Evolutionary conservation across 2,888 invertebrate genomes (phyloP), one percentile per base, ranked within the genome.

Genomic region (Lucinisca nassula): DNA sequence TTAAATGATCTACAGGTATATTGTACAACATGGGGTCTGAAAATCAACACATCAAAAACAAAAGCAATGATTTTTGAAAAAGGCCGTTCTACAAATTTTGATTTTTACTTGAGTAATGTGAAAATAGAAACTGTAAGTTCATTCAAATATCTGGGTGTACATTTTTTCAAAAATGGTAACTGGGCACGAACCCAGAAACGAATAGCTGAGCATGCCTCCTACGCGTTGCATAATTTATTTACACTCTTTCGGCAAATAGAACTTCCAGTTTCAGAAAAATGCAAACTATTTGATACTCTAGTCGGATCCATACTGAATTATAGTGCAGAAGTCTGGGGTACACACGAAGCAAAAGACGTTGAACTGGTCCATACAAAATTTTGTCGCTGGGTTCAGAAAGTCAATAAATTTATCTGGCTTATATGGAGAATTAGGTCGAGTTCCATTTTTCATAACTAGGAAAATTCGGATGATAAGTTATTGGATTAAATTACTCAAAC

Each of bases 1-100:
- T 38, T 82, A n/a, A 76, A 70, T 24, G 70, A 82, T 38, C n/a
- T n/a, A n/a, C n/a, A n/a, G n/a, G n/a, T n/a, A n/a, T n/a, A n/a
- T n/a, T n/a, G n/a, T n/a, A n/a, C n/a, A n/a, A 72, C 35, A 6
- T 37, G 35, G 72, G 72, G 72, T n/a, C 21, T 72, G 6, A 72
- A 72, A 72, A 72, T 72, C 8, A 72, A 61, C 30, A 61, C 61
- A 27, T 3, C 21, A 8, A 61, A 72, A 72, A 72, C 72, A 6
- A 72, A 72, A 72, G 38, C 38, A 6, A 72, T 72, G 72, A 72
- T 37, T 8, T 72, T 72, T 37, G 72, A 72, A 40, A 72, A 72
- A 32, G 38, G 72, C 3, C 17, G 38, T 4, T 37, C 35, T 38
- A 72, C 72, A 40, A 32, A 32, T 24, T 37, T 37, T 37, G 72